These are phyloP conservation scores for Ara ararauna DNA, from an alignment of 2,797 vertebrate species.

Conservation along the genomic window DNA sequence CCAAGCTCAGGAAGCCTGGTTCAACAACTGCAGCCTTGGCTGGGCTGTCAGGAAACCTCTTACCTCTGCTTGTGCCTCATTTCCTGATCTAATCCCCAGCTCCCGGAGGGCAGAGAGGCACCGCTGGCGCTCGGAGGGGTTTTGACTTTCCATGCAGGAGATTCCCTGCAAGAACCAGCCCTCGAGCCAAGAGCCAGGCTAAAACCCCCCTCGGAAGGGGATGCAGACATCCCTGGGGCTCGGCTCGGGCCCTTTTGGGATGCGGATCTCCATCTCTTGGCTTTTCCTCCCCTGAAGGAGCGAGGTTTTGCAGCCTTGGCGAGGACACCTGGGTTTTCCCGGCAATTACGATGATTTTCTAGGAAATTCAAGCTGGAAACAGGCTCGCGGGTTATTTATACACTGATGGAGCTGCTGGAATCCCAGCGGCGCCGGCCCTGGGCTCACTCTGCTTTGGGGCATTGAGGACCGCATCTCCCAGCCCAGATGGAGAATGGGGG, in stretches of 20 bases:
- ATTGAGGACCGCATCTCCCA: neutral
- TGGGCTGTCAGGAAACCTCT: constrained; percentile 55
- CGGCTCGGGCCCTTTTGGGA: fast-evolving
- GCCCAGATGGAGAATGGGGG: fast-evolving
- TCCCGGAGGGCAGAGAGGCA: constrained; percentile 52
- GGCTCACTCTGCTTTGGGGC: neutral
- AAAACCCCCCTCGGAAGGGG: fast-evolving
- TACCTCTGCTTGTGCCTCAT: constrained; percentile 66
- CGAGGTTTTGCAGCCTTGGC: neutral
- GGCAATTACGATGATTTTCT: neutral
- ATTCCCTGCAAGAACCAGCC: neutral
- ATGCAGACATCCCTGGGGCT: fast-evolving
- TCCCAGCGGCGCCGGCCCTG: neutral
- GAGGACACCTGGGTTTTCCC: neutral
- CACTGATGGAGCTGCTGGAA: neutral
- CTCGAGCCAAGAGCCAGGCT: neutral
- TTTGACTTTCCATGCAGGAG: neutral
- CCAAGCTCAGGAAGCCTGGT: neutral
- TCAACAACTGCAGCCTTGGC: constrained; percentile 8
- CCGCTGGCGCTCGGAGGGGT: constrained; percentile 6
- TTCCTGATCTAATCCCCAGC: constrained; percentile 59
- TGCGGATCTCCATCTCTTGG: fast-evolving
- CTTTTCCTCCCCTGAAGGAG: neutral
- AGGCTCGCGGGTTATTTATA: neutral
- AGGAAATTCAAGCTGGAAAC: constrained; percentile 39